Conservation (phyloP, 2,888 invertebrate species). For the Biston stratarius region DNA sequence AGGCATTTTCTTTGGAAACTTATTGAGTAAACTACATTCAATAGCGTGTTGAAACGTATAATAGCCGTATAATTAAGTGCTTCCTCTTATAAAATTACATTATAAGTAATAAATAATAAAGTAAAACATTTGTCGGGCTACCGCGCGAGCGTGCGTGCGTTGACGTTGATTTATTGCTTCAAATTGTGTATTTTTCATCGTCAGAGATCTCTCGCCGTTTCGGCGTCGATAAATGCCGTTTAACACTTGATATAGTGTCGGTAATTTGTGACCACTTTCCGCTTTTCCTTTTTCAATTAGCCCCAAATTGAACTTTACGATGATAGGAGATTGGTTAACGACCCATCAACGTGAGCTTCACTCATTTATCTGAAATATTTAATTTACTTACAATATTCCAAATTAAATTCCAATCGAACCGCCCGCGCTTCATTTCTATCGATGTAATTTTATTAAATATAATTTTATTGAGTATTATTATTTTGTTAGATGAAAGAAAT, state of each 20-base stretch:
- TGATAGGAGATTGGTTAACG: slow-evolving; percentile 64
- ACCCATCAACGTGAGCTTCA: slow-evolving; percentile 56
- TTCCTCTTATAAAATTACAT: slow-evolving; percentile 69
- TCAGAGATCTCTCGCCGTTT: slow-evolving; percentile 77
- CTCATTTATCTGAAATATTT: slow-evolving; percentile 58
- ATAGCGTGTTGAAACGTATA: slow-evolving; percentile 50
- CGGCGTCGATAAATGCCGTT: slow-evolving; percentile 83
- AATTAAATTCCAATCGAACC: slow-evolving; percentile 54
- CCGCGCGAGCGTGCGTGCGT: slow-evolving; percentile 55
- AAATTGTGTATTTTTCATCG: slow-evolving; percentile 86
- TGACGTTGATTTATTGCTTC: slow-evolving; percentile 80
- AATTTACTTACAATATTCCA: slow-evolving; percentile 53
- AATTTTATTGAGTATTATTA: slow-evolving; percentile 36
- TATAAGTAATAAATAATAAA: slow-evolving; percentile 77
- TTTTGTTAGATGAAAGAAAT: background rate
- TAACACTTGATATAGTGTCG: slow-evolving; percentile 86
- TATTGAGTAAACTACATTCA: slow-evolving; percentile 40
- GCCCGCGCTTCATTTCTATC: slow-evolving; percentile 46
- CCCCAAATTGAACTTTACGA: slow-evolving; percentile 77
- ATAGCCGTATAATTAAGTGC: slow-evolving; percentile 66
- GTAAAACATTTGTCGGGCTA: slow-evolving; percentile 72
- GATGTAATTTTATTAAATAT: slow-evolving; percentile 49
- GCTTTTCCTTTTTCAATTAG: slow-evolving; percentile 84
- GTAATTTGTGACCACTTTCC: slow-evolving; percentile 80
- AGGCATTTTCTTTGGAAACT: slow-evolving; percentile 16